Percentiles rank a stretch among this genome's conserved stretches.
Conservation (phyloP, 2,888 invertebrate genomes). For the Eristalis arbustorum region DNA sequence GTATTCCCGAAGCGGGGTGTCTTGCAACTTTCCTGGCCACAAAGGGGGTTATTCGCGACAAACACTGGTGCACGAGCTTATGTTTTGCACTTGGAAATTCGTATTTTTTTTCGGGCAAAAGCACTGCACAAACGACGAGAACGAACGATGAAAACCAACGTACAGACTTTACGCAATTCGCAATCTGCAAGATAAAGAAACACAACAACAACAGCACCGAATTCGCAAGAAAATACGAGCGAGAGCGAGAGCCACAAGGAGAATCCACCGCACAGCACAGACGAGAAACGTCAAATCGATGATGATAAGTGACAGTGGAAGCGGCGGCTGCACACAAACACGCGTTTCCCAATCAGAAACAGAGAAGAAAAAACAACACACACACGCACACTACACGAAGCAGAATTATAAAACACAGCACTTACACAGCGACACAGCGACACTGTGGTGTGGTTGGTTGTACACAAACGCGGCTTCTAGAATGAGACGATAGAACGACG, state of each 20-base stretch:
- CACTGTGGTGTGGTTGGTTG: neutral
- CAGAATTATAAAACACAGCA: neutral
- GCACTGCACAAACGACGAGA: slow-evolving; percentile 21
- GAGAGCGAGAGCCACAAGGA: neutral
- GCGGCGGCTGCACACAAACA: slow-evolving; percentile 37
- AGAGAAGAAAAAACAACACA: neutral
- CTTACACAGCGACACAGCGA: too few species aligned
- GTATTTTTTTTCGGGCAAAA: neutral
- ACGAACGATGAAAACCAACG: slow-evolving; percentile 39
- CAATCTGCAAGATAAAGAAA: slow-evolving; percentile 33
- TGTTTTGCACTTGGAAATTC: slow-evolving; percentile 1
- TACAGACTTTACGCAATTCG: slow-evolving; percentile 65
- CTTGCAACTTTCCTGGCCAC: neutral
- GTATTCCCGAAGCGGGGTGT: neutral
- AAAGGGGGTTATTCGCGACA: neutral
- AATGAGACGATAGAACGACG: slow-evolving; percentile 8
- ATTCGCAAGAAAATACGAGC: slow-evolving; percentile 30
- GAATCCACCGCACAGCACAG: slow-evolving; percentile 42
- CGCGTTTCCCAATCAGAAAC: neutral
- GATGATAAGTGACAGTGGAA: slow-evolving; percentile 32
- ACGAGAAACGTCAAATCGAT: slow-evolving; percentile 57
- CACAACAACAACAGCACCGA: slow-evolving; percentile 36
- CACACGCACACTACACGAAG: too few species aligned
- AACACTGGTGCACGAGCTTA: neutral
- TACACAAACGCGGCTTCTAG: neutral